A percentile compares a stretch with the other conserved stretches of the same genome.
These are phyloP conservation scores for Caenorhabditis plicata DNA, from an alignment of 2,888 invertebrate genomes.

Conservation along the genomic window DNA sequence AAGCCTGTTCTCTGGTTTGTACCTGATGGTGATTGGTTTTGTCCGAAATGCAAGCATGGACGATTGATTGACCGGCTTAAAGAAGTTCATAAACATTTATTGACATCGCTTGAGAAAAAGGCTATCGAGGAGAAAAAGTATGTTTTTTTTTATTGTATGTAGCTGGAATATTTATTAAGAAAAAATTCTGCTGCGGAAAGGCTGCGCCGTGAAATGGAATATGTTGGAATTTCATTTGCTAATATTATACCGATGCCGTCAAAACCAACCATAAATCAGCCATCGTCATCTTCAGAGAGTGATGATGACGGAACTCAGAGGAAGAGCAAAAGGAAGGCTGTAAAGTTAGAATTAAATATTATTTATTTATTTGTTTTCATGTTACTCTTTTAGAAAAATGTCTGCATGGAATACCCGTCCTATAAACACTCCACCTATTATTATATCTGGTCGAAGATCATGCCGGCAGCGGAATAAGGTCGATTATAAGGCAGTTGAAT, in stretches of 20 bases:
- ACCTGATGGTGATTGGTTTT: slow-evolving; percentile 96
- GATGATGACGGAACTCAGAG: slow-evolving; percentile 49
- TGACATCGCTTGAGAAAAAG: slow-evolving; percentile 66
- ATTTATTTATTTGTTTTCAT: too few relatives aligned
- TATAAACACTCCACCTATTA: not conserved
- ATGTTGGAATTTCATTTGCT: slow-evolving; percentile 70
- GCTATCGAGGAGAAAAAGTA: slow-evolving; percentile 77
- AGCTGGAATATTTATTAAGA: slow-evolving; percentile 10
- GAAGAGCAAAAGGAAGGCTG: slow-evolving; percentile 50
- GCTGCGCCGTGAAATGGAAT: slow-evolving; percentile 72
- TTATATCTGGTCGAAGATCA: slow-evolving; percentile 1
- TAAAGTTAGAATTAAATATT: slow-evolving; percentile 23
- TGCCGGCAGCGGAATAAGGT: not conserved
- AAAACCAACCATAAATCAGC: too few relatives aligned
- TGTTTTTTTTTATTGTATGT: not conserved
- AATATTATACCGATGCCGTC: slow-evolving; percentile 27
- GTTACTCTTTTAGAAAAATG: not conserved
- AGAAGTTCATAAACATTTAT: slow-evolving; percentile 70
- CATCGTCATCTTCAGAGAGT: slow-evolving; percentile 4
- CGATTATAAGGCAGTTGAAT: slow-evolving; percentile 4
- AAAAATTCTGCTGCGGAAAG: slow-evolving; percentile 56
- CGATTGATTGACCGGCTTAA: slow-evolving; percentile 75
- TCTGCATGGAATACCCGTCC: not conserved
- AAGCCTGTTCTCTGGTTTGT: slow-evolving; percentile 86
- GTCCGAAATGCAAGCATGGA: slow-evolving; percentile 94